A percentile compares a stretch with the other conserved stretches of the same genome.
Conservation (phyloP, 1,140 invertebrate genomes). For the Trichogramma pretiosum region DNA sequence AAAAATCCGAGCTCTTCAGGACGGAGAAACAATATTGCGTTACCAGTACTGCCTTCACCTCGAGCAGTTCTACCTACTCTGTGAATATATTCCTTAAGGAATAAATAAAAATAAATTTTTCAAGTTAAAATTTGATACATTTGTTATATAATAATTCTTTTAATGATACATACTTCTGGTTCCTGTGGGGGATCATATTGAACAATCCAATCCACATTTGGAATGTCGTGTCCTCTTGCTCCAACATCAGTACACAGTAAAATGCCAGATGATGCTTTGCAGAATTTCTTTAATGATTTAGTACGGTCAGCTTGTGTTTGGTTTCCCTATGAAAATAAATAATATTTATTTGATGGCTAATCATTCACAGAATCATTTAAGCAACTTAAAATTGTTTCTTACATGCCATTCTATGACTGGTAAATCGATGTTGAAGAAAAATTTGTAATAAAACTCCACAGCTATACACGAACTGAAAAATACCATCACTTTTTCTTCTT, state of each 20-base stretch:
- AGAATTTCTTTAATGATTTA: constrained; percentile 96
- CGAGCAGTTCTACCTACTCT: constrained; percentile 95
- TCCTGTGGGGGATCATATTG: constrained; percentile 99
- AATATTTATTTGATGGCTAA: neutral
- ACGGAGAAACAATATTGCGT: constrained; percentile 86
- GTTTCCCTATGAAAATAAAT: constrained; percentile 64
- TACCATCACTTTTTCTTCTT: constrained; percentile 99
- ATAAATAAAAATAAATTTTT: constrained; percentile 12
- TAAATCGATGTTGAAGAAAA: constrained; percentile 97
- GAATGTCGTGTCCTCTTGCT: constrained; percentile 94
- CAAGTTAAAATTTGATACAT: neutral
- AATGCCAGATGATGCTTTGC: constrained; percentile 86
- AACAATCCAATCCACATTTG: constrained; percentile 97
- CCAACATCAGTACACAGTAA: constrained; percentile 97
- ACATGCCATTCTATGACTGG: constrained; percentile 96
- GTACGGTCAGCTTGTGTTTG: constrained; percentile 97
- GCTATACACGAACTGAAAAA: constrained; percentile 98
- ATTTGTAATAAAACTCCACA: constrained; percentile 93
- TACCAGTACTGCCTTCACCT: constrained; percentile 81
- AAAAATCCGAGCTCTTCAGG: constrained; percentile 95
- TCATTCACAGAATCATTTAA: neutral
- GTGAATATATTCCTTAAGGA: constrained; percentile 80
- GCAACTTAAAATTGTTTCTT: constrained; percentile 44
- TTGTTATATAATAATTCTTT: constrained; percentile 2
- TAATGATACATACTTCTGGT: constrained; percentile 63